Evolutionary conservation across 1,140 invertebrate genomes (phyloP).

Genomic region (Plutomurus gul): DNA sequence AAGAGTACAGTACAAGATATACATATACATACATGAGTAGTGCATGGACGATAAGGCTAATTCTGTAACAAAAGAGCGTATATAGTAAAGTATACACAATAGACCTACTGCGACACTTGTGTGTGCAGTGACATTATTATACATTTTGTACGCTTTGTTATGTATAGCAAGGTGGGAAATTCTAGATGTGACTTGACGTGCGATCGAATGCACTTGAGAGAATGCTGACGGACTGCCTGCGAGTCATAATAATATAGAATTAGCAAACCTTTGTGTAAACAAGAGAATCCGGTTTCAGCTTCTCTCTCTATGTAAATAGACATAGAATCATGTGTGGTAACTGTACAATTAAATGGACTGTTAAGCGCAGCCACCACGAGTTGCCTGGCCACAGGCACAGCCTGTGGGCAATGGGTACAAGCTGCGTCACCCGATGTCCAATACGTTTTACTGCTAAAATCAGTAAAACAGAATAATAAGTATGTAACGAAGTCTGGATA

Average conservation of each 20-base stretch:
- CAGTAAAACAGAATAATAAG: too few relatives aligned
- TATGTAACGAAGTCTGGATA: too few relatives aligned
- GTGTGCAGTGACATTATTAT: neutral
- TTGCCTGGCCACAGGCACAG: too few relatives aligned
- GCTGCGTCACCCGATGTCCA: too few relatives aligned
- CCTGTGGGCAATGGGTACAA: too few relatives aligned
- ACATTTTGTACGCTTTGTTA: neutral
- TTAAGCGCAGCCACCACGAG: too few relatives aligned
- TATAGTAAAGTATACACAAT: neutral
- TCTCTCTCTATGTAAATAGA: neutral
- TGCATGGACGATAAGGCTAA: neutral
- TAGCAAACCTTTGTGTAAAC: constrained; percentile 5
- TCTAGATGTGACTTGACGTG: constrained; percentile 9
- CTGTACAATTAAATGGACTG: too few relatives aligned
- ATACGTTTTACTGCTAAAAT: too few relatives aligned
- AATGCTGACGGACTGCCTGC: neutral
- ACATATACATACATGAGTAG: neutral
- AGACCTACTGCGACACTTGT: neutral
- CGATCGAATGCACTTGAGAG: neutral
- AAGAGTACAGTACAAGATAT: neutral
- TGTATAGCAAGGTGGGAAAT: constrained; percentile 3
- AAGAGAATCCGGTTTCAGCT: constrained; percentile 16
- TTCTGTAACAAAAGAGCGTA: neutral
- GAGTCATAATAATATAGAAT: constrained; percentile 23
- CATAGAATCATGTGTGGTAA: neutral